phyloP scores from a whole-genome alignment of 2,113 vertebrate genomes.

The Callorhinus ursinus region DNA sequence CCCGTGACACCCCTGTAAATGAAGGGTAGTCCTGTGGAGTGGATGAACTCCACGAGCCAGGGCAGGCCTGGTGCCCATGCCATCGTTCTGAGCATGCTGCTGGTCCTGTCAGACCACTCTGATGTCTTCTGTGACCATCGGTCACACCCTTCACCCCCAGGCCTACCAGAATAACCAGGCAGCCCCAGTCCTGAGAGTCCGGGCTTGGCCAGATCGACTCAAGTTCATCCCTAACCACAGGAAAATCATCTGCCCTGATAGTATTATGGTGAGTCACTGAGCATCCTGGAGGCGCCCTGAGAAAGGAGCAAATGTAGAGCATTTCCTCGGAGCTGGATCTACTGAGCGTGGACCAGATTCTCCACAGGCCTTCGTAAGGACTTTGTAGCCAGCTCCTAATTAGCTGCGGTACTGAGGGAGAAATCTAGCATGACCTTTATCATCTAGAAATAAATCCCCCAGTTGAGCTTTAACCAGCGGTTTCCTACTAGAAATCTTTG shows the following conservation, averaged over 20 bases:
- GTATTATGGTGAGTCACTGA: neutral
- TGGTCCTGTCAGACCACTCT: neutral
- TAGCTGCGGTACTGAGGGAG: neutral
- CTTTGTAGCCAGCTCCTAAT: neutral
- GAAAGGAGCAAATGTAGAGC: neutral
- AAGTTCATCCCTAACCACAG: neutral
- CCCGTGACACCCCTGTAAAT: neutral
- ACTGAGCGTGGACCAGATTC: neutral
- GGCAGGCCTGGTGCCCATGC: neutral
- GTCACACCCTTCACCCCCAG: neutral
- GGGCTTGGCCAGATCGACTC: neutral
- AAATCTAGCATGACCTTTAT: slow-evolving; percentile 13
- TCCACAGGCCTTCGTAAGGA: neutral
- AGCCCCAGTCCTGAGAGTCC: neutral
- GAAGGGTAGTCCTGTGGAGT: neutral
- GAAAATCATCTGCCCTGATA: neutral
- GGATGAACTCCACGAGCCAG: neutral
- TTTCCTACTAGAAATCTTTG: neutral
- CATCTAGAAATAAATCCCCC: neutral
- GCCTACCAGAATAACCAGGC: neutral
- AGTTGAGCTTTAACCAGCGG: neutral
- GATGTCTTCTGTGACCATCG: neutral
- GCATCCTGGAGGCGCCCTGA: neutral
- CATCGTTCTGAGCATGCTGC: neutral
- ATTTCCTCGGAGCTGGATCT: neutral